Base-by-base conservation (phyloP, 1,140 invertebrate genomes). In the Armadillidium nasatum region DNA sequence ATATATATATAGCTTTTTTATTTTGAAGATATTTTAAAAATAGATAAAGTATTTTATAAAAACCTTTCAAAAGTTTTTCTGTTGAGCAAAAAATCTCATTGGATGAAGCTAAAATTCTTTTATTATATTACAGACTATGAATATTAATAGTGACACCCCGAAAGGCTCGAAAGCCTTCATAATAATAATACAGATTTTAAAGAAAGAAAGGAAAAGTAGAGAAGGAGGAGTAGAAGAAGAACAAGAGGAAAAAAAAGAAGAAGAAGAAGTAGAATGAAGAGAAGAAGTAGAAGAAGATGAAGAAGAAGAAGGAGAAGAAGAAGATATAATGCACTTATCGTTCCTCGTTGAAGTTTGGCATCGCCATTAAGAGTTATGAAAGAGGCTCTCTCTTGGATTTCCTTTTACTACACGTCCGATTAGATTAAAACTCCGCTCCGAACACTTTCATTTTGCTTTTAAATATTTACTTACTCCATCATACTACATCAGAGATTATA, bases 71-170 rank as follows among this genome's bases (percentile, higher is more conserved):
- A 33, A 33, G 33, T 33, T 33, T 33, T 33, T 33, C 33, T 33
- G 33, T 33, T 33, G 33, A 33, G 33, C 33, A 33, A 33, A 33
- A 33, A 33, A 33, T 33, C 33, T 33, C 33, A 33, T 33, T 33
- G 33, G 33, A 33, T 33, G 33, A 33, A 33, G 33, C 33, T 33
- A 33, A 33, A 33, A 33, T 33, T 33, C 33, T 33, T 60, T 60
- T 60, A 60, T 60, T 60, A 60, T 60, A 60, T 60, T 19, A 60
- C 11, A 60, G 50, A 60, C 11, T 60, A 60, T 60, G 50, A 60
- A 60, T 60, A 60, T 60, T 60, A 60, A 60, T 60, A 60, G 50
- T 60, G 50, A 60, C 50, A 60, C 19, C 33, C 33, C 33, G 6
- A 19, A 60, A 15, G 50, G 50, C 19, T 60, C 19, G 11, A 60